Evolutionary conservation across 2,888 invertebrate genomes (phyloP), one percentile per base, ranked within the genome.

Genomic region (Megalurothrips usitatus): DNA sequence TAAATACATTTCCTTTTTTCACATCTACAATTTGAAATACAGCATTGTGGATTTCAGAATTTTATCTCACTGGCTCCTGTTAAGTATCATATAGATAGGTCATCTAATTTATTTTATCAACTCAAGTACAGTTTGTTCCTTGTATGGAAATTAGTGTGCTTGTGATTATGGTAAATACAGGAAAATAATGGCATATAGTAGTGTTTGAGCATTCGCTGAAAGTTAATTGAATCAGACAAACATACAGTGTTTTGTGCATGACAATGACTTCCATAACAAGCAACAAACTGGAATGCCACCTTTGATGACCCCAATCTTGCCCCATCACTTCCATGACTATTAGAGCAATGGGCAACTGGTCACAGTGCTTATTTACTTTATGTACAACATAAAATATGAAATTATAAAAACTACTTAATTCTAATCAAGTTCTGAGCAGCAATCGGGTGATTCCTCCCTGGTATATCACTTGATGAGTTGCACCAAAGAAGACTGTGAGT

Each of bases 311-410:
- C 68, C 26, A 26, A 23, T 26, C n/a, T 26, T 75, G n/a, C 68
- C 10, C 68, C 68, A 75, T 75, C 68, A 75, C 68, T 75, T 75
- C 68, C 10, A 12, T 75, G 68, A 75, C 68, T 75, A 26, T 75
- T 75, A 26, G 68, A 75, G 68, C 23, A 75, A 75, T 23, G 68
- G 68, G 26, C 23, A 75, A 75, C 68, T 75, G 68, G 68, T 10
- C 26, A 75, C 12, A 58, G 9, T 10, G 10, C 26, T 75, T 75
- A 26, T 8, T 75, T 75, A 75, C 12, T 26, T 75, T 58, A 58
- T 58, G n/a, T 58, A 58, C 58, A 58, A 10, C 6, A 58, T n/a
- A 58, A 58, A 8, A 14, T 58, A 19, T 14, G 26, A 23, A 75
- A 75, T 75, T 26, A 26, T 26, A 75, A 23, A 75, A 26, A n/a